Evolutionary conservation across 2,113 vertebrate species (phyloP).

Genomic region (Promerops cafer): DNA sequence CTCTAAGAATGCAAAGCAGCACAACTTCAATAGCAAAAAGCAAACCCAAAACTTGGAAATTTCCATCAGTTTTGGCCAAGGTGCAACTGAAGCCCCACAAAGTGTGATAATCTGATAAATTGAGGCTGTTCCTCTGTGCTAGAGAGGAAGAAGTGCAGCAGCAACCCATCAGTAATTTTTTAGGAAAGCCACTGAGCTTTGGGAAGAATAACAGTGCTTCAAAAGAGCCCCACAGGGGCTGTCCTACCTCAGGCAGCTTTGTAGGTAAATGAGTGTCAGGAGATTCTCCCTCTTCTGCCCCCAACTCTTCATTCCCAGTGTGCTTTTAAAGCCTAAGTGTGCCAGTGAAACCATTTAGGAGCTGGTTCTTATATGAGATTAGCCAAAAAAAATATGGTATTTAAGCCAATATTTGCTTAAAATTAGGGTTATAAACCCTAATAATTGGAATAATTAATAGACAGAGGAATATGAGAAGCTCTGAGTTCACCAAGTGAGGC

Average conservation of each 20-base stretch:
- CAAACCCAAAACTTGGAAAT: background rate
- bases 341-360: background rate
- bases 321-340: background rate
- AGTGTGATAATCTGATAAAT: background rate
- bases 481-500: background rate
- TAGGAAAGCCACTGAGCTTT: background rate
- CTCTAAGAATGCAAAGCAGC: background rate
- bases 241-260: background rate
- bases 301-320: background rate
- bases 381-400: accelerated
- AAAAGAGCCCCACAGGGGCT: background rate
- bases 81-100: background rate
- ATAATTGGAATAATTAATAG: background rate
- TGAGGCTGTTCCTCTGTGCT: background rate
- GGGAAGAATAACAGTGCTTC: background rate
- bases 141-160: background rate
- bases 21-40: background rate
- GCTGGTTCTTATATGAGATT: background rate
- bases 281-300: background rate
- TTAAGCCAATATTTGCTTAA: background rate
- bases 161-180: background rate
- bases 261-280: background rate
- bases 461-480: background rate
- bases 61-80: background rate
- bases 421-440: background rate